A percentile compares a stretch with the other conserved stretches of the same genome.
phyloP scores from a whole-genome alignment of 2,888 invertebrate genomes.

The Dyspetes luteomarginatus region DNA sequence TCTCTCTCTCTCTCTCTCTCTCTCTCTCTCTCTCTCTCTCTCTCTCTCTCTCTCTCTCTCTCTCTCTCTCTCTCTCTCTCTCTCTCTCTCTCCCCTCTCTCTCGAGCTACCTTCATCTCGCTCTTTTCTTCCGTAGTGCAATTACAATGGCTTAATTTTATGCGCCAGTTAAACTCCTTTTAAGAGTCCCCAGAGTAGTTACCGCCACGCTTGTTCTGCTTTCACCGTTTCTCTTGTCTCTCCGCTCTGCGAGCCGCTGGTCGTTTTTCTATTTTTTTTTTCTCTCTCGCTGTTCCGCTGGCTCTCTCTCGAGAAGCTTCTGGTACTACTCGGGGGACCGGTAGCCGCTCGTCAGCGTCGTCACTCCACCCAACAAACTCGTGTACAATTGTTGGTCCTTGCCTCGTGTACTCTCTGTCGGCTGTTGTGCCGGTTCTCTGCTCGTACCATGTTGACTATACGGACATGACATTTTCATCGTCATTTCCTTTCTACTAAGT shows the following conservation, averaged over 20 bases:
- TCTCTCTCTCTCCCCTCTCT: conserved; percentile 10
- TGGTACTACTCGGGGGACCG: conserved; percentile 51
- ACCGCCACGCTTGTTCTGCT: conserved; percentile 52
- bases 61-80: conserved; percentile 25
- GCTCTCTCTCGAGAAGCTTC: conserved; percentile 46
- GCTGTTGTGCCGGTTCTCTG: no score
- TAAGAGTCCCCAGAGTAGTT: conserved; percentile 78
- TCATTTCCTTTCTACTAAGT: no score
- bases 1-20: no score
- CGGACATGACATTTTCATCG: conserved; percentile 10
- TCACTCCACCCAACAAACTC: conserved; percentile 7
- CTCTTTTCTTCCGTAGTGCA: conserved; percentile 70
- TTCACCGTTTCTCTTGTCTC: conserved; percentile 58
- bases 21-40: conserved; percentile 27
- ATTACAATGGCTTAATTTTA: conserved; percentile 83
- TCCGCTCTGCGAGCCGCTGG: no score
- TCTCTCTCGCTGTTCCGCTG: conserved; percentile 51
- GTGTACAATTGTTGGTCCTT: conserved; percentile 8
- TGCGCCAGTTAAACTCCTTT: conserved; percentile 82
- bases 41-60: conserved; percentile 20
- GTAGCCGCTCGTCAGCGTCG: conserved; percentile 40
- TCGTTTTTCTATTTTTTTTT: conserved; percentile 47
- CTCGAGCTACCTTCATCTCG: conserved; percentile 36
- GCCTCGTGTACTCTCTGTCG: no score
- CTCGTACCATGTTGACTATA: not conserved